Evolutionary conservation across 2,113 vertebrate genomes (phyloP).

Genomic region (Sylvia atricapilla): DNA sequence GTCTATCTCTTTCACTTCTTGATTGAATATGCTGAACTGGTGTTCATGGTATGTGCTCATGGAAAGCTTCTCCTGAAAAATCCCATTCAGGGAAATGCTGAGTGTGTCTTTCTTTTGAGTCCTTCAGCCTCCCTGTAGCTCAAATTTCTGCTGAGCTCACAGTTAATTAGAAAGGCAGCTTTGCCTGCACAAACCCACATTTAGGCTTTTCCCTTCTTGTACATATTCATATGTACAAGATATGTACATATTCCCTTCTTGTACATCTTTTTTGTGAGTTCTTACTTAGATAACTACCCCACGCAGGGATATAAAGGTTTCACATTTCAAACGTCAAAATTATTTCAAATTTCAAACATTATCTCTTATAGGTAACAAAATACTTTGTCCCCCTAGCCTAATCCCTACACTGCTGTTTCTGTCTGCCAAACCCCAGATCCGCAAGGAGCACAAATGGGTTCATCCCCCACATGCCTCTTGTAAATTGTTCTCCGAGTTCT

Average conservation of each 20-base stretch:
- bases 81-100: not conserved
- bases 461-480: not conserved
- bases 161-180: not conserved
- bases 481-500: not conserved
- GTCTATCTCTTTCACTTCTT: slow-evolving; percentile 98
- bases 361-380: not conserved
- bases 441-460: not conserved
- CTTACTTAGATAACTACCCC: not conserved
- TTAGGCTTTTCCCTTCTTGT: not conserved
- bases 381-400: not conserved
- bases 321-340: not conserved
- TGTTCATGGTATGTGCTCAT: slow-evolving; percentile 89
- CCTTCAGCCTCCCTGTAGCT: not conserved
- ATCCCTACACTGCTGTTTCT: not conserved
- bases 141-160: not conserved
- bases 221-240: not conserved
- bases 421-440: not conserved
- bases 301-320: not conserved
- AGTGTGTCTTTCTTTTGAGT: not conserved
- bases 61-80: not conserved
- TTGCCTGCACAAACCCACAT: not conserved
- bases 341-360: not conserved
- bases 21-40: slow-evolving; percentile 93
- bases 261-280: not conserved
- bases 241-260: not conserved